Conservation (phyloP, 2,797 vertebrate species). For the Scyliorhinus canicula region DNA sequence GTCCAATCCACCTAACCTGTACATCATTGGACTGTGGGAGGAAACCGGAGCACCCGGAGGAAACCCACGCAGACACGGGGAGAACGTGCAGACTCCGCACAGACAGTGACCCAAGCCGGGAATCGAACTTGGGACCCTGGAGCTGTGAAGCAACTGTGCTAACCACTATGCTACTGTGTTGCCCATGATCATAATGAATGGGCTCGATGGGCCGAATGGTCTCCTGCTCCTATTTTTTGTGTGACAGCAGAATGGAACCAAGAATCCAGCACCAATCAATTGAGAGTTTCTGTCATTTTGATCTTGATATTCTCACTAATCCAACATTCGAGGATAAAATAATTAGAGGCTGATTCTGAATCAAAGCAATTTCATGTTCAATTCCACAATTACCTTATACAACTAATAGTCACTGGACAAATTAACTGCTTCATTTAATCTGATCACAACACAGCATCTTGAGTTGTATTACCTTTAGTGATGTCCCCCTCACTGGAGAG, state of each 20-base stretch:
- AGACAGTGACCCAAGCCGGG: too few relatives aligned
- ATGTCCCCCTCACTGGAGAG: not conserved
- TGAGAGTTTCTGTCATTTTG: not conserved
- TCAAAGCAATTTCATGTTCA: not conserved
- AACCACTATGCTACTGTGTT: too few relatives aligned
- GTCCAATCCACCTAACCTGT: too few relatives aligned
- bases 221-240: too few relatives aligned
- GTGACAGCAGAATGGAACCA: not conserved
- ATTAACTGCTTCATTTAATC: not conserved
- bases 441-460: not conserved
- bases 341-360: not conserved
- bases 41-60: too few relatives aligned
- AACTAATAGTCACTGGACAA: not conserved
- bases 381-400: not conserved
- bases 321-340: not conserved
- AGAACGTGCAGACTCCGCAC: too few relatives aligned
- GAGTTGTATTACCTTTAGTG: not conserved
- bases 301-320: not conserved
- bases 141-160: too few relatives aligned
- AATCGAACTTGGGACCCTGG: too few relatives aligned
- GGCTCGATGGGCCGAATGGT: too few relatives aligned
- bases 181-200: too few relatives aligned
- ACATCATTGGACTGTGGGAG: too few relatives aligned
- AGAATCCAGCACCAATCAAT: not conserved
- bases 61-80: too few relatives aligned